A percentile compares a stretch with the other conserved stretches of the same genome.
phyloP scores from a whole-genome alignment of 92 coral and sea anemone species.

The Virgularia gustaviana region DNA sequence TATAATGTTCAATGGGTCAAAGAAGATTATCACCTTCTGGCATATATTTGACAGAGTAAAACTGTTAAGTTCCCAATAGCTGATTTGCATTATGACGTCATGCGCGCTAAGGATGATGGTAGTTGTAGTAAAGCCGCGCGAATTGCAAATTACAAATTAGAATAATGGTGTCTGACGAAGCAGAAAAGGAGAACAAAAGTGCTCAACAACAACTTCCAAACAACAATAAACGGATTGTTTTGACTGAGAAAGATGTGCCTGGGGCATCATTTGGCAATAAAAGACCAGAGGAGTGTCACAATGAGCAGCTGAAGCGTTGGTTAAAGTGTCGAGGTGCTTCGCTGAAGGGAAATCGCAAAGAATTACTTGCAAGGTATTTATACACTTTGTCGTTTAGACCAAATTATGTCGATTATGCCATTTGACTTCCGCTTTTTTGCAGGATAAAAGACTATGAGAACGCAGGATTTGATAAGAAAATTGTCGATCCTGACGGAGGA shows the following conservation, averaged over 20 bases:
- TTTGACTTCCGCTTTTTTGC: too few relatives aligned
- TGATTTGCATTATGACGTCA: conserved; percentile 48
- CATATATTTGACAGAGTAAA: too few relatives aligned
- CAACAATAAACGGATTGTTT: conserved; percentile 21
- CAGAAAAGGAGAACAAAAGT: too few relatives aligned
- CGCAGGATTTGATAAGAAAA: conserved; percentile 41
- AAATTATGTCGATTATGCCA: too few relatives aligned
- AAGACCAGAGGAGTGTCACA: conserved; percentile 45
- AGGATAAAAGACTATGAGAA: conserved; percentile 31
- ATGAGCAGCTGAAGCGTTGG: conserved; percentile 37
- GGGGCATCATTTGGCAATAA: conserved; percentile 44
- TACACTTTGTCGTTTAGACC: too few relatives aligned
- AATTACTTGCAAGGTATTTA: conserved; percentile 36
- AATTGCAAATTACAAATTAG: conserved; percentile 7
- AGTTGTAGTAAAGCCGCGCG: conserved; percentile 43
- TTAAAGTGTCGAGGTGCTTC: conserved; percentile 51
- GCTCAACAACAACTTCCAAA: background rate
- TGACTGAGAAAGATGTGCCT: conserved; percentile 44
- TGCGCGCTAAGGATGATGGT: conserved; percentile 41
- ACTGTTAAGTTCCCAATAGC: too few relatives aligned
- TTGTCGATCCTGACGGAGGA: conserved; percentile 49
- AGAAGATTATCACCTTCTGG: too few relatives aligned
- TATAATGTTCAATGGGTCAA: too few relatives aligned
- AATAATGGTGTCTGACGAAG: too few relatives aligned
- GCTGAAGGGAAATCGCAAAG: conserved; percentile 36